A percentile compares a stretch with the other conserved stretches of the same genome.
Evolutionary conservation across 2,888 invertebrate species (phyloP).

Genomic region (Lypha dubia): DNA sequence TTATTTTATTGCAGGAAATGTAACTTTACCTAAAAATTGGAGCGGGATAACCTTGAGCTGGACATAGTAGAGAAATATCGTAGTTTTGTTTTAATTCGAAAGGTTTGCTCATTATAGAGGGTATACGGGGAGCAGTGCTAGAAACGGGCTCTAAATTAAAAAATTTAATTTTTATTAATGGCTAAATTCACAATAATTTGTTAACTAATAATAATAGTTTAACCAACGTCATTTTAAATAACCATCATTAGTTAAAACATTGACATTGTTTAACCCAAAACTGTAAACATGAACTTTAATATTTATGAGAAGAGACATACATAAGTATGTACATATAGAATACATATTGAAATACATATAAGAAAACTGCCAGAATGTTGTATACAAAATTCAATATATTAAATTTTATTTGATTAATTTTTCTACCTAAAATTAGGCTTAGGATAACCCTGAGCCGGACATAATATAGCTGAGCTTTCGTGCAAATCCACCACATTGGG

Average conservation of each 20-base stretch:
- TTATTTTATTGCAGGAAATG: background rate
- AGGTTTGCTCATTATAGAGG: conserved; percentile 82
- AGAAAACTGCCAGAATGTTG: conserved; percentile 92
- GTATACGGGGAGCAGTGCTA: conserved; percentile 84
- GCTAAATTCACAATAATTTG: too few relatives aligned
- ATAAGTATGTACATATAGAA: background rate
- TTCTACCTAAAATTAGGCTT: conserved; percentile 88
- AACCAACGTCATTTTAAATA: too few relatives aligned
- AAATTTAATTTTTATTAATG: too few relatives aligned
- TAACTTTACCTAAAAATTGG: conserved; percentile 81
- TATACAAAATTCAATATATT: conserved; percentile 85
- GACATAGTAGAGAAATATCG: conserved; percentile 85
- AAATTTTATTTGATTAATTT: background rate
- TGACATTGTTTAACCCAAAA: too few relatives aligned
- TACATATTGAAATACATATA: background rate
- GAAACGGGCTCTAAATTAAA: conserved; percentile 85
- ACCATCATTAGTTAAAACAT: too few relatives aligned
- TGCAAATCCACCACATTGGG: conserved; percentile 82
- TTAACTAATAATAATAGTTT: too few relatives aligned
- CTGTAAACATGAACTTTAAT: too few relatives aligned
- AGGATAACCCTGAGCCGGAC: conserved; percentile 90
- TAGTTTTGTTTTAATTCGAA: conserved; percentile 76
- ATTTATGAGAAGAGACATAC: too few relatives aligned
- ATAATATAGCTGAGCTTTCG: conserved; percentile 86
- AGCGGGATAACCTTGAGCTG: conserved; percentile 90